Conservation (phyloP, 2,888 invertebrate genomes). For the Chrysodeixis includens region DNA sequence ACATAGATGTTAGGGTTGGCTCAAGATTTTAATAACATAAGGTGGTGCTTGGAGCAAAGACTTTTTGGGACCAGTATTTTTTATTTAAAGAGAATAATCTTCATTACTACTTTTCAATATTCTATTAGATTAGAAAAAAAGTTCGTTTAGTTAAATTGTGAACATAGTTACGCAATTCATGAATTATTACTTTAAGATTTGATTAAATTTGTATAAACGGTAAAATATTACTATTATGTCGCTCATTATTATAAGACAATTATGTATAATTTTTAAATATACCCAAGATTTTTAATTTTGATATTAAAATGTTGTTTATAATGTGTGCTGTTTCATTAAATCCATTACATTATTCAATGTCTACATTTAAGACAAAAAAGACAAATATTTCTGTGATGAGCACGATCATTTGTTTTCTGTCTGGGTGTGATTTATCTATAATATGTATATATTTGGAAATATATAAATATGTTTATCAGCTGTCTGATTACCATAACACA, state of each 20-base stretch:
- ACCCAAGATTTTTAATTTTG: conserved; percentile 40
- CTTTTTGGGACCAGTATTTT: not conserved
- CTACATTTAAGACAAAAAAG: too few relatives aligned
- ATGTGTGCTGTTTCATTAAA: not conserved
- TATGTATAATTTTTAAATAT: conserved; percentile 29
- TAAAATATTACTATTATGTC: not conserved
- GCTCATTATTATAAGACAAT: not conserved
- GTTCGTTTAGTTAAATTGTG: too few relatives aligned
- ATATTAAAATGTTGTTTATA: conserved; percentile 45
- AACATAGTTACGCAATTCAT: too few relatives aligned
- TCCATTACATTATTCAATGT: too few relatives aligned
- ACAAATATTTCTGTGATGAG: too few relatives aligned
- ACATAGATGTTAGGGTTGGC: not conserved
- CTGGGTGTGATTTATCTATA: too few relatives aligned
- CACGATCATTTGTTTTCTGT: too few relatives aligned
- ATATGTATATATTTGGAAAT: too few relatives aligned
- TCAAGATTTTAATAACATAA: not conserved
- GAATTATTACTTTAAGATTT: not conserved
- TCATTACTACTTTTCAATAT: not conserved
- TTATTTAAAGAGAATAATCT: not conserved
- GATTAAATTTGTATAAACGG: not conserved
- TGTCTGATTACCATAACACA: too few relatives aligned
- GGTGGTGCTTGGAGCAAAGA: too few relatives aligned
- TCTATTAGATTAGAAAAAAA: not conserved
- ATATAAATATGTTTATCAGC: too few relatives aligned